Conservation (phyloP, 2,113 vertebrate species). For the Thermophis baileyi region DNA sequence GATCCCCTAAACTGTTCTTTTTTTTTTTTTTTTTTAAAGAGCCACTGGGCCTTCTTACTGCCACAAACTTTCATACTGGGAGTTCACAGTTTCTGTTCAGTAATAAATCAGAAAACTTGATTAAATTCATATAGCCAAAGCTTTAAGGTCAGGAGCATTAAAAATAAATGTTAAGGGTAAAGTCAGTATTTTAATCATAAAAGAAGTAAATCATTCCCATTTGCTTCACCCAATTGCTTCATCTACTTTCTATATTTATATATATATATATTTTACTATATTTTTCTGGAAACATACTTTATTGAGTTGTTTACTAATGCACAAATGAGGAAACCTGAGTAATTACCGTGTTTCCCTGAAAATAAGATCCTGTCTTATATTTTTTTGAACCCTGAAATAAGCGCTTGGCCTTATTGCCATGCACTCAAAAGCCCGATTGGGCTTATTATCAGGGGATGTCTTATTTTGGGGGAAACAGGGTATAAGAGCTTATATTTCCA, state of each 20-base stretch:
- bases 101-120: neutral
- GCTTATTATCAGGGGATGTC: too few species aligned
- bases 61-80: neutral
- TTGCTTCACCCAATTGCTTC: neutral
- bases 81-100: rapidly evolving
- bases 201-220: neutral
- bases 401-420: too few species aligned
- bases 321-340: neutral
- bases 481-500: neutral
- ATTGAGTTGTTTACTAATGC: neutral
- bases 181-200: neutral
- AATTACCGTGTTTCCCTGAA: too few species aligned
- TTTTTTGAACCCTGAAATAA: too few species aligned
- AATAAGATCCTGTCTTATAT: too few species aligned
- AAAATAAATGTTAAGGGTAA: neutral
- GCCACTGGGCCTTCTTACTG: neutral
- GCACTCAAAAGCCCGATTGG: too few species aligned
- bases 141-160: neutral
- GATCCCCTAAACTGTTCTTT: neutral
- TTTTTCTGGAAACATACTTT: neutral
- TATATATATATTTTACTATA: neutral
- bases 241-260: neutral
- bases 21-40: neutral
- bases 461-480: too few species aligned
- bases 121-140: neutral